Percentiles rank a stretch among this genome's conserved stretches.
phyloP scores from a whole-genome alignment of 2,113 vertebrate genomes.

The Alethe diademata region DNA sequence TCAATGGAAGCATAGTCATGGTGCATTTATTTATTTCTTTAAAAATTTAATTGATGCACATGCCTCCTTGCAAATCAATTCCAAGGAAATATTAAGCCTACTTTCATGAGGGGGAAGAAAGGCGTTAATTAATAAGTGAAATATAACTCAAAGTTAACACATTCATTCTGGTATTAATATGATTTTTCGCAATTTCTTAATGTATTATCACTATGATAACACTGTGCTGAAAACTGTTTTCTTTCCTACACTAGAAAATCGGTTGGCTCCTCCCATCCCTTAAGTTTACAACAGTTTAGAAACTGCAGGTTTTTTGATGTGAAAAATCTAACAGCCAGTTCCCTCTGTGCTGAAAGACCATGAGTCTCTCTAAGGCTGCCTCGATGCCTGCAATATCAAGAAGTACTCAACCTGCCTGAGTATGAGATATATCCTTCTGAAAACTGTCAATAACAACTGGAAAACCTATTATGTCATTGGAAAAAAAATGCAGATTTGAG shows the following conservation, averaged over 20 bases:
- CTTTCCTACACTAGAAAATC: not conserved
- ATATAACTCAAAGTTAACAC: not conserved
- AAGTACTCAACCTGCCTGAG: not conserved
- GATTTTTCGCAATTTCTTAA: not conserved
- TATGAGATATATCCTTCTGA: not conserved
- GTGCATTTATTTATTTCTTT: not conserved
- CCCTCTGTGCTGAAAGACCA: not conserved
- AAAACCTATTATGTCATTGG: not conserved
- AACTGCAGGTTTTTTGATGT: not conserved
- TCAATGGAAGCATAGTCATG: not conserved
- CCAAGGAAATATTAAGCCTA: not conserved
- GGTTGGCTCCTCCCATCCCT: not conserved
- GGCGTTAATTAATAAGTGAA: not conserved
- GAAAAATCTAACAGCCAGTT: not conserved
- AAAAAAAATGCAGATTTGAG: not conserved
- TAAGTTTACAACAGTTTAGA: not conserved
- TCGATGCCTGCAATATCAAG: not conserved
- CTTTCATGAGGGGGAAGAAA: rapidly evolving
- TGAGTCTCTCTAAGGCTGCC: not conserved
- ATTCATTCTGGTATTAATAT: not conserved
- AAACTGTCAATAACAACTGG: not conserved
- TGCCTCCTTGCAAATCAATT: not conserved
- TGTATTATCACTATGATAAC: not conserved
- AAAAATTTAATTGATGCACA: not conserved
- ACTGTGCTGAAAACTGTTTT: not conserved